Conservation (phyloP, 2,797 vertebrate genomes). For the Selene dorsalis region DNA sequence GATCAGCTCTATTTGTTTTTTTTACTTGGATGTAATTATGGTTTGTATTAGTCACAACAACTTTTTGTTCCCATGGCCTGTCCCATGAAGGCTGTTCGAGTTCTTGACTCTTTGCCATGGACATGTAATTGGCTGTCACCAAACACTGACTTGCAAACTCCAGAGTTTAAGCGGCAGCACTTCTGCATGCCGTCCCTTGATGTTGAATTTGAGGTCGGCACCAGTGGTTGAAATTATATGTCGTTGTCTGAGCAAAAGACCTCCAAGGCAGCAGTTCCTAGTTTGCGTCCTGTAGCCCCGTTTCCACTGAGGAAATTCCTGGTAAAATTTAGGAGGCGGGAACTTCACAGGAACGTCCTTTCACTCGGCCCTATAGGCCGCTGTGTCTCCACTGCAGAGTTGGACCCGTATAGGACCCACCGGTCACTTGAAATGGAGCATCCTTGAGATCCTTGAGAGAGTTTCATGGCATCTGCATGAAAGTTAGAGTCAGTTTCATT, state of each 20-base stretch:
- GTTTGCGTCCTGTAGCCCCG: neutral
- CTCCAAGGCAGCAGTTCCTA: neutral
- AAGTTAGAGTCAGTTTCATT: neutral
- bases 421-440: neutral
- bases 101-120: slow-evolving; percentile 14
- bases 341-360: too few relatives aligned
- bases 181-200: slow-evolving; percentile 4
- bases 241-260: slow-evolving; percentile 3
- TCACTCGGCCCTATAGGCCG: too few relatives aligned
- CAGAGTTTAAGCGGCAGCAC: neutral
- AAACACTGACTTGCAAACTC: slow-evolving; percentile 26
- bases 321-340: too few relatives aligned
- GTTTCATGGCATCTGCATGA: neutral
- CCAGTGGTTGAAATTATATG: slow-evolving; percentile 14
- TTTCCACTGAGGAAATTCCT: too few relatives aligned
- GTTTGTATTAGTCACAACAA: slow-evolving; percentile 25
- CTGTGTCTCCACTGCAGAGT: too few relatives aligned
- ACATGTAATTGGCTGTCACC: slow-evolving; percentile 24
- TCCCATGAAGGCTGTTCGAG: slow-evolving; percentile 29
- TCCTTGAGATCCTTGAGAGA: neutral
- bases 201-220: slow-evolving; percentile 2
- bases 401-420: too few relatives aligned
- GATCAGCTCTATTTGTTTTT: neutral
- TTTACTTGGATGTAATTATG: neutral
- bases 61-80: slow-evolving; percentile 30